Conservation (phyloP, 2,797 vertebrate species). For the Hippopotamyrus pictus region DNA sequence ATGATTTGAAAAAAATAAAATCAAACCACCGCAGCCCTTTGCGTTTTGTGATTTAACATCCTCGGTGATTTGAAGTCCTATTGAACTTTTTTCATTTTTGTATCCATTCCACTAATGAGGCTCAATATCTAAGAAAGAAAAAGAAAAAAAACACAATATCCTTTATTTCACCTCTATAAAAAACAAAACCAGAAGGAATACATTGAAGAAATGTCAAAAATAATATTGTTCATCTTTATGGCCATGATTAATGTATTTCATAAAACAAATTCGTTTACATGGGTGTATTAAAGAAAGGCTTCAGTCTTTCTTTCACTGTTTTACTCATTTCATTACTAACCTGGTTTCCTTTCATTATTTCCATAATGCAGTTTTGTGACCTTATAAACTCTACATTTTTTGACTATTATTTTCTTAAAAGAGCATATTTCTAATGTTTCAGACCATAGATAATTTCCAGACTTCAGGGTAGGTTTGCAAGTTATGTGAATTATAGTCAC, state of each 20-base stretch:
- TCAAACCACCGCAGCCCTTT: conserved; percentile 41
- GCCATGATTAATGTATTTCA: conserved; percentile 58
- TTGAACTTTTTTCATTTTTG: conserved; percentile 32
- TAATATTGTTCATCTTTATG: conserved; percentile 54
- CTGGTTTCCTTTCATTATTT: conserved; percentile 36
- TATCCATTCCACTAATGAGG: conserved; percentile 37
- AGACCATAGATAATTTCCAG: background rate
- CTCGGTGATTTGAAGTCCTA: conserved; percentile 41
- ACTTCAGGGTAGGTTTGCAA: background rate
- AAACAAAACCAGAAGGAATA: conserved; percentile 27
- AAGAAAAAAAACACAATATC: conserved; percentile 33
- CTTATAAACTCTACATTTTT: background rate
- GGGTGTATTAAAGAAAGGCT: conserved; percentile 31
- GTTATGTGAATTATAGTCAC: background rate
- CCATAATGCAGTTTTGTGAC: background rate
- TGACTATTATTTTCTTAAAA: background rate
- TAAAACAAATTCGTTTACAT: conserved; percentile 58
- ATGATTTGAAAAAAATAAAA: conserved; percentile 29
- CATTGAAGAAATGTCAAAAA: conserved; percentile 51
- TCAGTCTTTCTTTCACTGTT: background rate
- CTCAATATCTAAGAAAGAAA: conserved; percentile 15
- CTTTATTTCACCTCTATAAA: conserved; percentile 49
- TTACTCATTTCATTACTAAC: conserved; percentile 1
- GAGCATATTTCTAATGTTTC: background rate
- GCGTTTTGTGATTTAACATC: conserved; percentile 53